Base-by-base conservation (phyloP, 2,797 vertebrate genomes). In the Hemitrygon akajei region DNA sequence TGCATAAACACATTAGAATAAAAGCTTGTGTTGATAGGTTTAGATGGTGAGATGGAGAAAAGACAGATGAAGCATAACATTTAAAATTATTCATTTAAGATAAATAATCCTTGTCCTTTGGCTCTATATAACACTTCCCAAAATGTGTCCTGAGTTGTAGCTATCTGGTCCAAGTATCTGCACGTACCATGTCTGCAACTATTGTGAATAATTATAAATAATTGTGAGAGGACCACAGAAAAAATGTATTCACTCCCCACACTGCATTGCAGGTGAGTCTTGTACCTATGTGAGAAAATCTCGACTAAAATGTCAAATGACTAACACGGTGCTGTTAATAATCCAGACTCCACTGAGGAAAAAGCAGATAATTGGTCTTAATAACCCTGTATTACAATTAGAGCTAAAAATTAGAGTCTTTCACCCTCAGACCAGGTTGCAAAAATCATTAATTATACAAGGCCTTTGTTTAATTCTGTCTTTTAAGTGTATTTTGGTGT, bases 281-380 rank as follows among this genome's bases (percentile, higher is more conserved):
- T 60, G 30, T 5, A 63, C 58, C 14, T 3, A 86, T 18, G 1
- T 12, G 30, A 63, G 22, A n/a, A 87, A 87, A 87, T 87, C 84
- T 60, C 6, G 11, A 30, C 82, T 86, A 25, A 86, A 60, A 86
- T n/a, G 30, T 63, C 30, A 87, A 86, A n/a, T 86, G 27, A n/a
- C 56, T 86, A 60, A 87, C n/a, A 30, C 30, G 5, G 58, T 27
- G 56, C 58, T 12, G 7, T n/a, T n/a, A 63, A 63, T 10, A 56
- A 58, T 84, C 22, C 56, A 11, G 30, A 56, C 47, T 18, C 81
- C 27, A 27, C 58, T 30, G 27, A n/a, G 84, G 58, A 63, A 63
- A 27, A 87, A 5, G 81, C 81, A 84, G 81, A 84, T 84, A 84
- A 84, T 58, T 84, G 47, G 84, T 58, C 40, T 58, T 58, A 84